Evolutionary conservation across 2,797 vertebrate genomes (phyloP), one percentile per base, ranked within the genome.

Genomic region (Enteromius afrohamiltoni): DNA sequence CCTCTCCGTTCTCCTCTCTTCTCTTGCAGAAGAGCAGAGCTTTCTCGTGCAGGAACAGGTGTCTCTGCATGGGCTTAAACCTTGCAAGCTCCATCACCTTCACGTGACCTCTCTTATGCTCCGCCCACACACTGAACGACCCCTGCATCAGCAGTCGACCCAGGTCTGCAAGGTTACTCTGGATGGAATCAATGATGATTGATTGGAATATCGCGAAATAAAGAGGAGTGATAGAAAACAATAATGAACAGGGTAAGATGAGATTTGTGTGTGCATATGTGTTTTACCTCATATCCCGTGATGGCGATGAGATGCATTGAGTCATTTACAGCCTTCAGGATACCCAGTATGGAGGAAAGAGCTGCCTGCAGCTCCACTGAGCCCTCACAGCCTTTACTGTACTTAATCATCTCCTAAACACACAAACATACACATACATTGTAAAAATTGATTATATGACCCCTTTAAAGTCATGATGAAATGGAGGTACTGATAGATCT

Each of bases 291-390:
- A 2, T 96, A 99, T 93, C 98, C 98, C 2, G 98, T 99, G 87
- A 99, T 99, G 88, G 98, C 98, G 10, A 99, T 99, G 86, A 99
- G 97, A 89, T 99, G 98, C 98, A 99, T 99, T 80, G 98, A 99
- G 93, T 99, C 98, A 53, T 99, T 99, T 74, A 99, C 98, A 0
- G 98, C 97, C 91, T 99, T 99, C 76, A 99, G 96, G 91, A 99
- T 99, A 78, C 97, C 98, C 86, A 99, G 84, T 70, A 99, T 98
- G 86, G 98, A 97, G 11, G 95, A 95, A 19, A 99, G 94, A 0
- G 98, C 98, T 87, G 97, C 96, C 93, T 99, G 97, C 87, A 99
- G 95, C 93, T 98, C 98, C 86, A 93, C 95, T 0, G 96, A 94
- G 0, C 98, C 98, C 74, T 97, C 97, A 77, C 97, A 96, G 87